phyloP scores from a whole-genome alignment of 2,888 invertebrate species.

The Cheilosia pagana region DNA sequence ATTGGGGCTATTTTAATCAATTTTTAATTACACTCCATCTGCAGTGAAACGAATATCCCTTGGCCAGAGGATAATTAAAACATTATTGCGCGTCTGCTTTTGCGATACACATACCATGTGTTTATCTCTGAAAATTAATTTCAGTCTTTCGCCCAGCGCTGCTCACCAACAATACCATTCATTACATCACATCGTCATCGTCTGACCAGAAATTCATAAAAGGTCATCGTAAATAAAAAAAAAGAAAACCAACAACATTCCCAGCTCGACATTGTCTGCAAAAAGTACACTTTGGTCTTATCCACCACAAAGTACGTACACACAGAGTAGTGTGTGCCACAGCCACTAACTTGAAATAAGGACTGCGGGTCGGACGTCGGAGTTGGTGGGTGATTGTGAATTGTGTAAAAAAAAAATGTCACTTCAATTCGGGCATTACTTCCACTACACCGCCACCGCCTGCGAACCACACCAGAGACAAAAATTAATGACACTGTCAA shows the following conservation, averaged over 20 bases:
- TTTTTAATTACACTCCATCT: conserved; percentile 1
- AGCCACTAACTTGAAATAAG: background rate
- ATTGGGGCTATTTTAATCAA: background rate
- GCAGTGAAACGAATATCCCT: background rate
- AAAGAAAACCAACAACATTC: too few relatives aligned
- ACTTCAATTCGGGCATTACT: conserved; percentile 21
- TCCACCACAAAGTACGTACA: too few relatives aligned
- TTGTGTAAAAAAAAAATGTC: background rate
- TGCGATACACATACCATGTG: background rate
- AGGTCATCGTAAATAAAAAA: background rate
- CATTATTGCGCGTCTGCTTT: background rate
- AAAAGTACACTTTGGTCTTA: too few relatives aligned
- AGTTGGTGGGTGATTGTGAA: background rate
- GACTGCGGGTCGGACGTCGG: background rate
- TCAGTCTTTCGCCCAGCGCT: background rate
- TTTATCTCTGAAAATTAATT: background rate
- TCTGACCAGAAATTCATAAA: background rate
- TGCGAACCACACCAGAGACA: conserved; percentile 28
- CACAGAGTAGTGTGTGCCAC: too few relatives aligned
- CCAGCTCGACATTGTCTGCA: too few relatives aligned
- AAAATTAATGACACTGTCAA: conserved; percentile 57
- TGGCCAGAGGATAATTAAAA: too few relatives aligned
- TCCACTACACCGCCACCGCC: conserved; percentile 44
- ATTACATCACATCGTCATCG: background rate
- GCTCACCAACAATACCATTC: too few relatives aligned